Evolutionary conservation across 2,113 vertebrate species (phyloP).

Genomic region (Porphyrio hochstetteri): DNA sequence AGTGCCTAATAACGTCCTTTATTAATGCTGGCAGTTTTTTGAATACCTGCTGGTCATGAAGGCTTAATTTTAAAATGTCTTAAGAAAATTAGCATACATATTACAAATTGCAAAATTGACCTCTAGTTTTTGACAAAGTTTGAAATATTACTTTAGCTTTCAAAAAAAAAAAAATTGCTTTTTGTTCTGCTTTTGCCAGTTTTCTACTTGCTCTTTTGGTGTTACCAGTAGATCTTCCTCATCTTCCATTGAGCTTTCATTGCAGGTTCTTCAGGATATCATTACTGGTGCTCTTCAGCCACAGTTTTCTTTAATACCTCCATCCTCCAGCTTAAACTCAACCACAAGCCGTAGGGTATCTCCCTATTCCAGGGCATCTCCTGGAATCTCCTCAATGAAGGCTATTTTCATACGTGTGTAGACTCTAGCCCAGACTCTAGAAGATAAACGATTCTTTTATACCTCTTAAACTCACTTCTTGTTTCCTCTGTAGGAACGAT

Average conservation of each 20-base stretch:
- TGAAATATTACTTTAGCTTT: neutral
- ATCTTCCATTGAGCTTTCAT: fast-evolving
- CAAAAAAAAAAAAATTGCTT: neutral
- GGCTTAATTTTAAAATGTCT: neutral
- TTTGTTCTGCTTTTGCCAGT: neutral
- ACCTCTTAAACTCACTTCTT: neutral
- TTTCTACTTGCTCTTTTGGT: neutral
- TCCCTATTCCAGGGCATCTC: neutral
- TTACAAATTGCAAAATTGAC: neutral
- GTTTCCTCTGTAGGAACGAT: neutral
- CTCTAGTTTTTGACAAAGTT: neutral
- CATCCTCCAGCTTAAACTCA: neutral
- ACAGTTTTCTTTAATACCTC: neutral
- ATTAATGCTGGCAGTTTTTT: neutral
- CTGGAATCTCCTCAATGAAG: neutral
- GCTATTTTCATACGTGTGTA: fast-evolving
- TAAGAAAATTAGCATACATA: neutral
- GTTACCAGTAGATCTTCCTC: neutral
- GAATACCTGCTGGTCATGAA: neutral
- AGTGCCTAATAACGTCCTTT: neutral
- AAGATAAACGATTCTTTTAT: neutral
- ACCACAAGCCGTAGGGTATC: fast-evolving
- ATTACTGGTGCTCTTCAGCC: neutral
- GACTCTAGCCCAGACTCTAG: neutral
- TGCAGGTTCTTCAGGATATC: neutral